Base-by-base conservation (phyloP, 1,140 invertebrate species). In the Cotesia typhae region DNA sequence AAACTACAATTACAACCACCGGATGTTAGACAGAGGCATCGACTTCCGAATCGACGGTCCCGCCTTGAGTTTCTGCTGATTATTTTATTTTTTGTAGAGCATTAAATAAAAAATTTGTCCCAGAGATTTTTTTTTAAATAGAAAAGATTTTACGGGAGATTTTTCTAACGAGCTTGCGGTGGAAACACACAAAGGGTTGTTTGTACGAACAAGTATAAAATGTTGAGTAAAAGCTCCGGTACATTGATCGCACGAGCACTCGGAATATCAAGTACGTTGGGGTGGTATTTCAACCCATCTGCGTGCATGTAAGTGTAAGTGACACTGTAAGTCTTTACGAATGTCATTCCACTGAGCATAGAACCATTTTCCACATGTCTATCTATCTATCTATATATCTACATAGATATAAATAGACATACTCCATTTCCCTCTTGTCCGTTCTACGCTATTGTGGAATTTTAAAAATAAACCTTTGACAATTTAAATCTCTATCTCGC, bases 141-240 rank as follows among this genome's bases (percentile, higher is more conserved):
- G 2, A 0, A 28, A 28, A 28, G 28, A 47, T 47, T 47, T 47
- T 47, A 7, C 10, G 5, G 2, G 5, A 3, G 6, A 7, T 47
- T 47, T 47, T 47, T 47, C 10, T 9, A 9, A 9, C 10, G 5
- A 47, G 10, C 6, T 6, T 9, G 41, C 6, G 1, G 89, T 90
- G 75, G 89, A 88, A 35, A 90, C 90, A 6, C 91, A 89, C 77
- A 91, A 92, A 0, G 84, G 94, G 93, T 77, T 92, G 74, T 93
- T 90, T 83, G 94, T 94, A 28, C 93, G 92, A 69, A 92, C 90
- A n/a, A 94, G 86, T 47, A 89, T 90, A 52, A 92, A 93, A 6
- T 93, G 90, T 83, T 95, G 94, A 0, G 92, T 93, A 83, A 96
- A 96, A 5, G 91, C 88, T 80, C 94, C 91, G 9, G 92, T 89